These are phyloP conservation scores for Magallana nippona DNA, from an alignment of 2,888 invertebrate genomes.

Conservation along the genomic window DNA sequence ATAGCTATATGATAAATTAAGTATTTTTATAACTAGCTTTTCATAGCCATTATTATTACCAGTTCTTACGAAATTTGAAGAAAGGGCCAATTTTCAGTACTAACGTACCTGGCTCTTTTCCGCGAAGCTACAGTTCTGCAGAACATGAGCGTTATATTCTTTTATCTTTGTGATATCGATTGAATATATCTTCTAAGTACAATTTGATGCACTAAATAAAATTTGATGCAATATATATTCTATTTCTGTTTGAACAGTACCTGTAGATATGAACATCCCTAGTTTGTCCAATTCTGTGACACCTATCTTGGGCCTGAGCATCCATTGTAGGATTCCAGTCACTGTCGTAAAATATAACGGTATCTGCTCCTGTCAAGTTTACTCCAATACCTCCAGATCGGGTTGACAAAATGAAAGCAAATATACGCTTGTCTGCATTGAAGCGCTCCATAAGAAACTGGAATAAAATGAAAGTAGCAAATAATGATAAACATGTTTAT, in stretches of 20 bases:
- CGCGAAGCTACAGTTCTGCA: too few species aligned
- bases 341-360: constrained; percentile 99
- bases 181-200: too few species aligned
- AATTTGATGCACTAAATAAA: too few species aligned
- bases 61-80: too few species aligned
- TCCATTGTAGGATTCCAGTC: constrained; percentile 99
- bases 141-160: too few species aligned
- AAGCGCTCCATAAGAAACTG: constrained; percentile 96
- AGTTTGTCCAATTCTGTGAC: constrained; percentile 99
- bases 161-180: too few species aligned
- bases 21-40: too few species aligned
- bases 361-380: constrained; percentile 99
- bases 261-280: constrained; percentile 98
- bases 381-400: constrained; percentile 98
- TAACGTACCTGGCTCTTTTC: too few species aligned
- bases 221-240: too few species aligned
- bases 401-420: constrained; percentile 98
- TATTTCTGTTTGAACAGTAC: constrained; percentile 72
- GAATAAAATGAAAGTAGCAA: constrained; percentile 46
- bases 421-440: constrained; percentile 95
- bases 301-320: constrained; percentile 88
- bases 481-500: neutral
- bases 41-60: too few species aligned
- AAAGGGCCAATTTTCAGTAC: too few species aligned
- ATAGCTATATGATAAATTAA: too few species aligned